Base-by-base conservation (phyloP, 2,797 vertebrate species). In the Linurgus olivaceus region DNA sequence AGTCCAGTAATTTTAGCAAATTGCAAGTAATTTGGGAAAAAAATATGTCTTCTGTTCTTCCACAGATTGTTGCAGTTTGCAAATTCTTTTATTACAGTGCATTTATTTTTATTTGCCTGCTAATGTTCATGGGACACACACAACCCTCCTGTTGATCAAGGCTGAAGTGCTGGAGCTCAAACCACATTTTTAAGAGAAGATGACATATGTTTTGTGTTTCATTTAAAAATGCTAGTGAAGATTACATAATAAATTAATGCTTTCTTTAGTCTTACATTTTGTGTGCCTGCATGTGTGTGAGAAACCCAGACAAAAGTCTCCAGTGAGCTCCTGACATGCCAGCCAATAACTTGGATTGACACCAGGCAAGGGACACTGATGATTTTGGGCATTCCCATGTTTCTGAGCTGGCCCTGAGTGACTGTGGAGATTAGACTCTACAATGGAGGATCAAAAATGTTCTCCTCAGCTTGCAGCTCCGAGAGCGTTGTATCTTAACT, bases 371-470 rank as follows among this genome's bases (percentile, higher is more conserved):
- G 70, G 82, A 17, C 18, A 35, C n/a, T 44, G 55, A 54, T 58
- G 35, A 10, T 44, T 83, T 79, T 48, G 61, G 40, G 31, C 37
- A 19, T 89, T 75, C n/a, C 17, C 9, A 2, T 20, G 28, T 62
- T 72, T 68, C 55, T 62, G 51, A 82, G 7, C 17, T 65, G 21
- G 12, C 17, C 14, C 17, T 52, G n/a, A 58, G 15, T 50, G 58
- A 61, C 33, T 1, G 0, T 10, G 10, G 37, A 83, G 18, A 13
- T 84, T 14, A 66, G 25, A 38, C 10, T 62, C 18, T 45, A 26
- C 77, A 67, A 0, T n/a, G 24, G n/a, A 72, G 26, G n/a, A 48
- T 35, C 0, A 1, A 75, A 75, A 81, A 59, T 2, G 0, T 28
- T 59, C 38, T 57, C 20, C 38, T 70, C 33, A 47, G 17, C 2